These are phyloP conservation scores for Lanius ludovicianus DNA, from an alignment of 2,113 vertebrate species.

Conservation along the genomic window DNA sequence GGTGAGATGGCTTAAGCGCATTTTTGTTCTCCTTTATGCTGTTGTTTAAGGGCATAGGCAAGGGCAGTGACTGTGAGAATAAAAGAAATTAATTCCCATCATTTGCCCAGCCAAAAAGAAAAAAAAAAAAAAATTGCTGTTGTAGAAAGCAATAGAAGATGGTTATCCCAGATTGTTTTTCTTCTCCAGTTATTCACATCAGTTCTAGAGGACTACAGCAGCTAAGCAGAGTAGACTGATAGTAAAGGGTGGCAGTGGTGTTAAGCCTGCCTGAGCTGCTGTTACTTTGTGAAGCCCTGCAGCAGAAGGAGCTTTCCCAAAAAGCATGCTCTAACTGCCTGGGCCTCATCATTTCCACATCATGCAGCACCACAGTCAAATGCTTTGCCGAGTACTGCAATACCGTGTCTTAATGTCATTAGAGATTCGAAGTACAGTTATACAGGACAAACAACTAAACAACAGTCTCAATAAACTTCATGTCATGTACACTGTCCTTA, in stretches of 20 bases:
- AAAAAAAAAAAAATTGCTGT: neutral
- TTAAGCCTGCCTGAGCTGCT: neutral
- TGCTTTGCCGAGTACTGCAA: neutral
- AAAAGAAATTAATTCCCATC: neutral
- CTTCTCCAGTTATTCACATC: neutral
- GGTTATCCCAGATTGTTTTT: neutral
- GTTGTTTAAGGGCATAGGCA: neutral
- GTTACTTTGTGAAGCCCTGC: neutral
- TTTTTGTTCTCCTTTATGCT: neutral
- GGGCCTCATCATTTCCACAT: neutral
- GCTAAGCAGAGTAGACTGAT: accelerated
- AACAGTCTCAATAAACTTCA: neutral
- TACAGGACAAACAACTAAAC: neutral
- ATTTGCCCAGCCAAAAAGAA: neutral
- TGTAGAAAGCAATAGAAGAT: neutral
- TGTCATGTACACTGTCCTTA: neutral
- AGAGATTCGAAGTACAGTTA: too few relatives aligned
- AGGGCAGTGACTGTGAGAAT: accelerated
- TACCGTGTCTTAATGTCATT: neutral
- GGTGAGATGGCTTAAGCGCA: neutral
- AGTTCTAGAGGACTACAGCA: neutral
- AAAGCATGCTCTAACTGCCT: neutral
- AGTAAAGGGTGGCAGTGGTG: accelerated
- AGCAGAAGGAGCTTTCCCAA: neutral
- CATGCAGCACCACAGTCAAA: neutral